A percentile compares a stretch with the other conserved stretches of the same genome.
These are phyloP conservation scores for Oreochromis niloticus DNA, from an alignment of 2,113 vertebrate species.

Conservation along the genomic window DNA sequence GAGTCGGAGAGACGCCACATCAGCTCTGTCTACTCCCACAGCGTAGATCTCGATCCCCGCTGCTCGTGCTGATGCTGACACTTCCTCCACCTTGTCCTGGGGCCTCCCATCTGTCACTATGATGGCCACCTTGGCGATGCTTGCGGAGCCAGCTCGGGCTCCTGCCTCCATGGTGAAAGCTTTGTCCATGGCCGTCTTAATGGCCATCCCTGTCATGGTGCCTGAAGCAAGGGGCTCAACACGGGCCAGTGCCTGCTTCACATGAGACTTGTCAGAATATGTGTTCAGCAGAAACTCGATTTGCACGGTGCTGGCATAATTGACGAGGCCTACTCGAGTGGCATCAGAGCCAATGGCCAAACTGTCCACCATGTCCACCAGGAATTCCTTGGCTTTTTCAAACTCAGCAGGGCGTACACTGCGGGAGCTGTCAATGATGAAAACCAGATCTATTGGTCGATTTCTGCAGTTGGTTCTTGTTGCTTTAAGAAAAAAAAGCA, in stretches of 20 bases:
- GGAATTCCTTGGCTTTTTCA: slow-evolving; percentile 87
- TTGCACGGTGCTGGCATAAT: slow-evolving; percentile 90
- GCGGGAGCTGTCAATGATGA: slow-evolving; percentile 92
- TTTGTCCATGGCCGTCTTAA: slow-evolving; percentile 82
- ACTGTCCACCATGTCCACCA: slow-evolving; percentile 83
- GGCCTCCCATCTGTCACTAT: slow-evolving; percentile 90
- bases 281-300: slow-evolving; percentile 84
- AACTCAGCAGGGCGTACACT: slow-evolving; percentile 88
- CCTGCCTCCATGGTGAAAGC: slow-evolving; percentile 80
- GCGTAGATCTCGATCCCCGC: slow-evolving; percentile 88
- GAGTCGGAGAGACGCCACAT: slow-evolving; percentile 79
- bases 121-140: slow-evolving; percentile 86
- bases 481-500: slow-evolving; percentile 32
- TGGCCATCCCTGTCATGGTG: slow-evolving; percentile 93
- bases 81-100: slow-evolving; percentile 85
- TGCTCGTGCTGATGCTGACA: slow-evolving; percentile 73
- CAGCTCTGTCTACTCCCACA: slow-evolving; percentile 85
- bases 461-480: slow-evolving; percentile 77
- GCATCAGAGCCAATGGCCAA: slow-evolving; percentile 75
- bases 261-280: slow-evolving; percentile 71
- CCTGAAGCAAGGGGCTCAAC: slow-evolving; percentile 84
- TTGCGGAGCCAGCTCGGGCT: slow-evolving; percentile 62
- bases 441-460: slow-evolving; percentile 86
- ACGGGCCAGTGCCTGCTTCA: slow-evolving; percentile 79
- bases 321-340: slow-evolving; percentile 85